Evolutionary conservation across 2,888 invertebrate species (phyloP).

Genomic region (Chromoteleia sp.): DNA sequence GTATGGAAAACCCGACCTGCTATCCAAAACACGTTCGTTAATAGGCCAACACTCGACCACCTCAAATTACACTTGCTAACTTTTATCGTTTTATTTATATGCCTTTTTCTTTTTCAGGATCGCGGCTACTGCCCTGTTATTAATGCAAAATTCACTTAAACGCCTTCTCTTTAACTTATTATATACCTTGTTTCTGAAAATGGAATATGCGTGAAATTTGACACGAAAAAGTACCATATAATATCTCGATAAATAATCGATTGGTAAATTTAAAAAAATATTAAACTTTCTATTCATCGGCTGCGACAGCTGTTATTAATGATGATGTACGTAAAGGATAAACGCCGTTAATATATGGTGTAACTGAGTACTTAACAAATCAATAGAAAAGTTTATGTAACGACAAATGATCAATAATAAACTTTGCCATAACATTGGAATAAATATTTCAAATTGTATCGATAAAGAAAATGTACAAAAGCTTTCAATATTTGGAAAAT

Average conservation of each 20-base stretch:
- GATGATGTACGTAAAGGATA: not conserved
- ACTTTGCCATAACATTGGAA: too few species aligned
- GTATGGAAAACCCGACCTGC: constrained; percentile 43
- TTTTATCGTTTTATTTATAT: constrained; percentile 41
- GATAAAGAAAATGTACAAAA: too few species aligned
- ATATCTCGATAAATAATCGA: constrained; percentile 35
- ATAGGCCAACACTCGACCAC: constrained; percentile 61
- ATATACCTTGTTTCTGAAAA: constrained; percentile 48
- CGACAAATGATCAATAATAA: too few species aligned
- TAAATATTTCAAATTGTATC: too few species aligned
- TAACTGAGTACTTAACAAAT: too few species aligned
- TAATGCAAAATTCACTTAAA: constrained; percentile 70
- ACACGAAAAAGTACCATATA: constrained; percentile 40
- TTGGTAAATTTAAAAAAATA: constrained; percentile 43
- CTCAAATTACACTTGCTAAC: constrained; percentile 53
- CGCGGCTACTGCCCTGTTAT: constrained; percentile 69
- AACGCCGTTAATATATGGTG: not conserved
- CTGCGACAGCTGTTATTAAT: constrained; percentile 39
- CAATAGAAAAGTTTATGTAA: too few species aligned
- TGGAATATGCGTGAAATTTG: constrained; percentile 55
- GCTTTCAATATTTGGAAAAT: too few species aligned
- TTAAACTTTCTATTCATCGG: constrained; percentile 45
- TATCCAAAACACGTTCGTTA: constrained; percentile 64
- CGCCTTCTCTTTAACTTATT: constrained; percentile 56
- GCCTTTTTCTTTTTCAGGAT: constrained; percentile 27